A percentile compares a stretch with the other conserved stretches of the same genome.
These are phyloP conservation scores for Chlamydotis undulata DNA, from an alignment of 2,113 vertebrate genomes.

Conservation along the genomic window DNA sequence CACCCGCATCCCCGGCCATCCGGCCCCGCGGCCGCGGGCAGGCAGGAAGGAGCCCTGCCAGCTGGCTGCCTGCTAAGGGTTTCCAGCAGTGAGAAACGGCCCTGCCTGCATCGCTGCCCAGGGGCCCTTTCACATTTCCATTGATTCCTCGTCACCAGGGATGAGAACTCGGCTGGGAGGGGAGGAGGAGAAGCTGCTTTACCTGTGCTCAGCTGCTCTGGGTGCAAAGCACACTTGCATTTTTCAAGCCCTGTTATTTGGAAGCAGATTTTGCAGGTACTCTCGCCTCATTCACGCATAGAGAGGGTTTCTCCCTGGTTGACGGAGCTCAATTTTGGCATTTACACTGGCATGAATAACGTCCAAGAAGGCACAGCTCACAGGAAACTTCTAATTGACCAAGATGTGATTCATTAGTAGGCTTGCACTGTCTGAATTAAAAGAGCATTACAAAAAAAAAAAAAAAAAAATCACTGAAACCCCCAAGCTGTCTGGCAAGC, in stretches of 20 bases:
- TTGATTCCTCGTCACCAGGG: neutral
- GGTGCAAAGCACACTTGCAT: neutral
- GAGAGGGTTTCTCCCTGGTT: neutral
- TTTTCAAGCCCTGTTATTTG: neutral
- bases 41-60: conserved; percentile 26
- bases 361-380: neutral
- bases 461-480: neutral
- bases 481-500: neutral
- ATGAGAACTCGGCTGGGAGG: neutral
- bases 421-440: neutral
- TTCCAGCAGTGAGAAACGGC: neutral
- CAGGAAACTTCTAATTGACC: neutral
- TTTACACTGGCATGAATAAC: neutral
- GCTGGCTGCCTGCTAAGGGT: neutral
- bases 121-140: neutral
- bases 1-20: neutral
- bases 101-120: neutral
- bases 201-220: rapidly evolving
- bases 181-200: neutral
- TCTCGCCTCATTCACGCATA: neutral
- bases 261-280: neutral
- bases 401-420: neutral
- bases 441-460: neutral
- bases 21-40: rapidly evolving
- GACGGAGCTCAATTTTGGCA: neutral